These are phyloP conservation scores for Crotalus tigris DNA, from an alignment of 2,113 vertebrate species.

Conservation along the genomic window DNA sequence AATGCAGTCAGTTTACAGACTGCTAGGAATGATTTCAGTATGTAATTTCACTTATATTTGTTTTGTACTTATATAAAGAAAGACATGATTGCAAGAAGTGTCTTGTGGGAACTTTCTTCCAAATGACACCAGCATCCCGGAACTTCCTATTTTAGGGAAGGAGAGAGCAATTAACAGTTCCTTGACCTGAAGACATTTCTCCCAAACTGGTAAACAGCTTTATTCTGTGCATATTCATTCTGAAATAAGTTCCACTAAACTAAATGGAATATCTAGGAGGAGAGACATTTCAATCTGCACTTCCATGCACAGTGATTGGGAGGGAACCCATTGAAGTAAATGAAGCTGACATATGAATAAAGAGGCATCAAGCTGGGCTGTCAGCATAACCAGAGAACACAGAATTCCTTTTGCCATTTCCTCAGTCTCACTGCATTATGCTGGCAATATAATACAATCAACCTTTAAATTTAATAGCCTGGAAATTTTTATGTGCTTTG, in stretches of 20 bases:
- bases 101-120: not conserved
- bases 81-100: not conserved
- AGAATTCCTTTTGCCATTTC: not conserved
- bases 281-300: not conserved
- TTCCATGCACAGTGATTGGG: not conserved
- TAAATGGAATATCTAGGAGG: not conserved
- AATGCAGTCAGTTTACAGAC: not conserved
- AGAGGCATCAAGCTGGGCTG: not conserved
- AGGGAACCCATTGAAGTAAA: not conserved
- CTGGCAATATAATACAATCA: constrained; percentile 2
- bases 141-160: not conserved
- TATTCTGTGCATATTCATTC: not conserved
- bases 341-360: not conserved
- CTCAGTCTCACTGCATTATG: constrained; percentile 14
- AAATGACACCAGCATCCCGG: not conserved
- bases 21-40: not conserved
- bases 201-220: not conserved
- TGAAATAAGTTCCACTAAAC: not conserved
- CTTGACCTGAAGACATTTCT: not conserved
- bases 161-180: not conserved
- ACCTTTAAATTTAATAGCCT: not conserved
- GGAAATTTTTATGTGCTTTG: constrained; percentile 17
- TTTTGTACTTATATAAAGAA: not conserved
- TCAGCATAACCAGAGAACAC: not conserved
- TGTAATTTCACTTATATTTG: not conserved